Evolutionary conservation across 2,888 invertebrate species (phyloP).

Genomic region (Eumacrocentrus americanus): DNA sequence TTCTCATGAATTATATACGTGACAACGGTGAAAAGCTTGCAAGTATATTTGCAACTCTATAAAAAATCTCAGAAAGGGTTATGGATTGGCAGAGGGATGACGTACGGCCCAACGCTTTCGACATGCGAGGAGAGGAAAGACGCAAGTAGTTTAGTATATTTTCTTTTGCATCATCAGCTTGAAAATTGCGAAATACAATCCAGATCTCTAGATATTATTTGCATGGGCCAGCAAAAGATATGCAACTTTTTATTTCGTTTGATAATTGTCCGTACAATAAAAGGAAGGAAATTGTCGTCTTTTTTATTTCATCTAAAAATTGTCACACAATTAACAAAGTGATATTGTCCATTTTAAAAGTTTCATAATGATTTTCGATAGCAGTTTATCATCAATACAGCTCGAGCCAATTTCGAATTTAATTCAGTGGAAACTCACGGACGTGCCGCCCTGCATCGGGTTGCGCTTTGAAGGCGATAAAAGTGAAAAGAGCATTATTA

Average conservation of each 20-base stretch:
- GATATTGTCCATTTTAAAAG: conserved; percentile 3
- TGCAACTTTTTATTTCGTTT: too few species aligned
- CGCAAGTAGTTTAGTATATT: conserved; percentile 17
- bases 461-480: background rate
- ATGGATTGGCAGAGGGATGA: too few species aligned
- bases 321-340: too few species aligned
- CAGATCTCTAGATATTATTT: conserved; percentile 31
- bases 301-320: too few species aligned
- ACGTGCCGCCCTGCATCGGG: background rate
- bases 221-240: conserved; percentile 5
- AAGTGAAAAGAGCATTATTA: conserved; percentile 20
- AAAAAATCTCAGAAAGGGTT: too few species aligned
- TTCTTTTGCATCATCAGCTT: conserved; percentile 33
- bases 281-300: too few species aligned
- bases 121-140: too few species aligned
- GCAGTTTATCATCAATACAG: conserved; percentile 19
- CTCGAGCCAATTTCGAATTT: conserved; percentile 23
- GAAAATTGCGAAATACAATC: conserved; percentile 38
- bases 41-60: too few species aligned
- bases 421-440: conserved; percentile 25
- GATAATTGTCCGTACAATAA: too few species aligned
- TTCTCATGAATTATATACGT: too few species aligned
- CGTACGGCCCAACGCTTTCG: conserved; percentile 1
- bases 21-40: too few species aligned
- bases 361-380: conserved; percentile 12